Base-by-base conservation (phyloP, 2,113 vertebrate genomes). In the Phyllostomus hastatus region DNA sequence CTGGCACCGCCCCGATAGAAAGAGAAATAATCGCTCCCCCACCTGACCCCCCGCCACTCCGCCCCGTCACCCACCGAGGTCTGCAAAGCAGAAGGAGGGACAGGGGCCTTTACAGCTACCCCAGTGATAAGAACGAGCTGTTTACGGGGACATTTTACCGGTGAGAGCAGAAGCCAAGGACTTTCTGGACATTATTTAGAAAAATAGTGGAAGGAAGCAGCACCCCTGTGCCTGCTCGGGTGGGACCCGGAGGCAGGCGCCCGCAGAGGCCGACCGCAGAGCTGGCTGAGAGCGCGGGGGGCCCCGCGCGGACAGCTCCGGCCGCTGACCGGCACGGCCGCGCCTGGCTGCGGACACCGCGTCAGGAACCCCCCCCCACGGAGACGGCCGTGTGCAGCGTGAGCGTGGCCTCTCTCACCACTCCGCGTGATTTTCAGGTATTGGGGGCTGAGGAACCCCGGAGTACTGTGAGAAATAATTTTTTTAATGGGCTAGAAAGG, bases 31-130 rank as follows among this genome's bases (percentile, higher is more conserved):
- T 2, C 1, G 2, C 22, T 4, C 15, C 15, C 52, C 10, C 2
- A 4, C 46, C 35, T 46, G 19, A 7, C 33, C 4, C 33, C 4
- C 12, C 24, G 5, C 2, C 5, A 0, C 4, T 26, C 43, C 43
- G 2, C 6, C 7, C 15, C 46, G 43, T 16, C 16, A 50, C 14
- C 3, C 35, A 66, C 10, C 11, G 57, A 52, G 59, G 41, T 22
- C 2, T 33, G 61, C 19, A 10, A 31, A 78, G 35, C 1, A 6
- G 12, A 16, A 5, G 26, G 28, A 59, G 22, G 46, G 19, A 11
- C 11, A 0, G 11, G 19, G 69, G 12, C 1, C 9, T 7, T 17
- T n/a, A 31, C 3, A 70, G 57, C 5, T 43, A 73, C 0, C 19
- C 2, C 11, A 48, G 31, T 4, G 41, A 33, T 5, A 52, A 48